Evolutionary conservation across 30 jellyfish, hydroid and myxozoan species (phyloP), one percentile per base, ranked within the genome.

Genomic region (Calvadosia cruxmelitensis): DNA sequence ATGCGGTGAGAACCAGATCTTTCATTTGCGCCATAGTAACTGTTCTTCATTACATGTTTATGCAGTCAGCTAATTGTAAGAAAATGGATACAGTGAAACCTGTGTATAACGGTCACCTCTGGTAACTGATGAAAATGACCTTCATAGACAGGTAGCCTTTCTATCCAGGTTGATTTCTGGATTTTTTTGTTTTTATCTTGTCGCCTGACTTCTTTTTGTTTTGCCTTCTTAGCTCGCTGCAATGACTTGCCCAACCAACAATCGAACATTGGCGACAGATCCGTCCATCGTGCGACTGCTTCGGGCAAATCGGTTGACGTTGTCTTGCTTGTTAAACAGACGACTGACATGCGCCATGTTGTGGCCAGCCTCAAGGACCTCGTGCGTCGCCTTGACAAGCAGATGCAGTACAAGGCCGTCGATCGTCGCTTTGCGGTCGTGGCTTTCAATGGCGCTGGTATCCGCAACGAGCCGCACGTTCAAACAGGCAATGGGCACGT

Each of bases 401-500:
- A 48, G 10, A 29, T 80, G 66, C 49, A 73, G 29, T 27, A 53
- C 26, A 28, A 36, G 15, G n/a, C 27, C 1, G 26, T 65, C 2
- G 77, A 66, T 67, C 73, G 64, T 15, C 74, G 82, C 79, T 89
- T 70, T 68, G n/a, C 77, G 2, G 69, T 89, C 31, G 94, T 89
- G 33, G 98, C 94, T 20, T 89, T 72, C 74, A 86, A 78, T 28
- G 98, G 98, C 16, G 33, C 62, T 23, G 82, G 81, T 3, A 65
- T 81, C 28, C 80, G 98, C 15, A 25, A 33, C 53, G 31, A 49
- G 27, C 98, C 98, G 0, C 94, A 72, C 70, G 31, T 89, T 34
- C 98, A 89, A 68, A 89, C 98, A 1, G 98, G 98, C 34, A 63
- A 66, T 63, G 85, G 93, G 34, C 67, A 52, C 13, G 93, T 72